Evolutionary conservation across 2,113 vertebrate genomes (phyloP).

Genomic region (Hipposideros armiger): DNA sequence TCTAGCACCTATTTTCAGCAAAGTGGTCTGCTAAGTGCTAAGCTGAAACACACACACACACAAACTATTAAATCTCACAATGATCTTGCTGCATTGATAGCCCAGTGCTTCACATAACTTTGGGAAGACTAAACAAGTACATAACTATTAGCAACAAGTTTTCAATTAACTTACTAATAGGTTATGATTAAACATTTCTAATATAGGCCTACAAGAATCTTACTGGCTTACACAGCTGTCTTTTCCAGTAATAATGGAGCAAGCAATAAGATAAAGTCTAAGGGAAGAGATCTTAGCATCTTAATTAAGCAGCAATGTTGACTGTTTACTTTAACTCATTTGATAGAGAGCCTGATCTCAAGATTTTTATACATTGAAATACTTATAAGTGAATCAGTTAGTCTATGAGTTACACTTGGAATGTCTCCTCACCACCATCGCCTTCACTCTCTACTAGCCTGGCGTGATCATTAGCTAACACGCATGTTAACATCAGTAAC

Average conservation of each 20-base stretch:
- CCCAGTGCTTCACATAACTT: not conserved
- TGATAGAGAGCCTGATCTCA: not conserved
- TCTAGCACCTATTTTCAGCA: not conserved
- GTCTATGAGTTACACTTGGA: not conserved
- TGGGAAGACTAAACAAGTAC: not conserved
- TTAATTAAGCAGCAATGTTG: not conserved
- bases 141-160: not conserved
- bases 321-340: not conserved
- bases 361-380: not conserved
- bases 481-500: not conserved
- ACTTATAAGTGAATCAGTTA: not conserved
- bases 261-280: not conserved
- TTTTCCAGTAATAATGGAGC: not conserved
- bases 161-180: not conserved
- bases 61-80: not conserved
- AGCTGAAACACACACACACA: not conserved
- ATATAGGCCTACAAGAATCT: not conserved
- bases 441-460: not conserved
- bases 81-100: not conserved
- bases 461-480: not conserved
- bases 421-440: not conserved
- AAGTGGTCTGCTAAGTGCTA: not conserved
- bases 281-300: not conserved
- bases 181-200: constrained; percentile 24
- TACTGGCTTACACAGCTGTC: not conserved